A percentile compares a stretch with the other conserved stretches of the same genome.
Conservation (phyloP, 2,888 invertebrate species). For the Silvanus unidentatus region DNA sequence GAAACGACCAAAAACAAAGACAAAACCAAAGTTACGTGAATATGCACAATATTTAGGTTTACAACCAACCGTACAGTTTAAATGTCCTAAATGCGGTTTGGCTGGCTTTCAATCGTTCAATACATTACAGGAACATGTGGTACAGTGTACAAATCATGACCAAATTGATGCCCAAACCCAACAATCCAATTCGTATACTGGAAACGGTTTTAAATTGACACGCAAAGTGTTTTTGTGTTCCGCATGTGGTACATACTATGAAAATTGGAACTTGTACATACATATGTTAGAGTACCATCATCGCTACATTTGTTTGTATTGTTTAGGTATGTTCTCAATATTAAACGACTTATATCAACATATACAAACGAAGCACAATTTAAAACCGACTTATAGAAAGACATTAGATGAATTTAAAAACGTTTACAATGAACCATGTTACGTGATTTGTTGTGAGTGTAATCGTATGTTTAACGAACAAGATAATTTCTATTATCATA, state of each 20-base stretch:
- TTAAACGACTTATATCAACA: slow-evolving; percentile 75
- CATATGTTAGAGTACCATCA: slow-evolving; percentile 80
- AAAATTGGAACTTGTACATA: slow-evolving; percentile 79
- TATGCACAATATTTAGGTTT: slow-evolving; percentile 68
- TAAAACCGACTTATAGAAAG: slow-evolving; percentile 63
- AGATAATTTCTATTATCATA: slow-evolving; percentile 71
- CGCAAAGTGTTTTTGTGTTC: slow-evolving; percentile 76
- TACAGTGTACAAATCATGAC: slow-evolving; percentile 49
- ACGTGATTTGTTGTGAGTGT: slow-evolving; percentile 75
- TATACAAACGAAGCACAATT: slow-evolving; percentile 70
- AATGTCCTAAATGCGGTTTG: slow-evolving; percentile 67
- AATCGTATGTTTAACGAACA: slow-evolving; percentile 71
- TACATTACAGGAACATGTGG: slow-evolving; percentile 64
- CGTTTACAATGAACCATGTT: slow-evolving; percentile 62
- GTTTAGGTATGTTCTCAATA: slow-evolving; percentile 75
- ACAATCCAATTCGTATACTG: slow-evolving; percentile 46
- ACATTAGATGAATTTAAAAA: slow-evolving; percentile 63
- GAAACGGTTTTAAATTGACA: slow-evolving; percentile 59
- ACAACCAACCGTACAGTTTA: slow-evolving; percentile 65
- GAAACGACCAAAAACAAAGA: slow-evolving; percentile 28
- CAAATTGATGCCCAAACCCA: slow-evolving; percentile 29
- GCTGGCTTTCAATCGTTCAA: slow-evolving; percentile 61
- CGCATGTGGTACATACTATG: slow-evolving; percentile 77
- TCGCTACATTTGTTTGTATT: slow-evolving; percentile 76
- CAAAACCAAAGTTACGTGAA: slow-evolving; percentile 45